These are phyloP conservation scores for Strigamia transsilvanica DNA, from an alignment of 2,888 invertebrate genomes.

Conservation along the genomic window DNA sequence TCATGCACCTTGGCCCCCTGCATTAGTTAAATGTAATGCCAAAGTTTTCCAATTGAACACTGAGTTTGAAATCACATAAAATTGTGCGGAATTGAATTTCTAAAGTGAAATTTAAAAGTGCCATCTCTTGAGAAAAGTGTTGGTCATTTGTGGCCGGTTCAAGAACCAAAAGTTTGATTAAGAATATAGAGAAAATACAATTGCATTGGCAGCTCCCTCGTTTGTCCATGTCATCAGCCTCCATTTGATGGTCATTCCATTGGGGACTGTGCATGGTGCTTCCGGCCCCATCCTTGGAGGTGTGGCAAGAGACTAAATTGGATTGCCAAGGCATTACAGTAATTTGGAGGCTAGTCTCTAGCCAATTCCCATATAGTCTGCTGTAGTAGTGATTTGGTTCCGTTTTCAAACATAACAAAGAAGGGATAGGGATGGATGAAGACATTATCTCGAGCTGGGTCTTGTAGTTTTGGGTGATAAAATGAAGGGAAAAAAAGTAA, in stretches of 20 bases:
- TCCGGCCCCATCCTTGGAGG: constrained; percentile 45
- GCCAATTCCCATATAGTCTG: constrained; percentile 37
- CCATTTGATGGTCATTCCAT: constrained; percentile 45
- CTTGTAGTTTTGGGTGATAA: constrained; percentile 30
- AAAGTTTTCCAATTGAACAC: not conserved
- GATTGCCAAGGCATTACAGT: constrained; percentile 47
- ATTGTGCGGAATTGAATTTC: not conserved
- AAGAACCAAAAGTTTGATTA: constrained; percentile 43
- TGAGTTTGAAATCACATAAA: not conserved
- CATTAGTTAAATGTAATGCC: not conserved
- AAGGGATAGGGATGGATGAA: constrained; percentile 40
- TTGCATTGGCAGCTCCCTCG: constrained; percentile 43
- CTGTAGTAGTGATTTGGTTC: constrained; percentile 21
- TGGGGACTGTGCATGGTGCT: constrained; percentile 36
- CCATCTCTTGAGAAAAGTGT: constrained; percentile 27
- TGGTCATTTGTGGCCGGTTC: constrained; percentile 39
- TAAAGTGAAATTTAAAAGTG: not conserved
- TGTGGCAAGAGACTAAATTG: constrained; percentile 41
- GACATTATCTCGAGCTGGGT: constrained; percentile 37
- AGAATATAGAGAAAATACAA: constrained; percentile 48
- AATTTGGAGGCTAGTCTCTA: constrained; percentile 40
- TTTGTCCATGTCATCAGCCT: constrained; percentile 49
- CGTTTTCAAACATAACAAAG: constrained; percentile 40
- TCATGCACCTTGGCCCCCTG: not conserved
- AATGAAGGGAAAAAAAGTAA: not conserved